Base-by-base conservation (phyloP, 2,797 vertebrate species). In the Cetoscarus ocellatus region DNA sequence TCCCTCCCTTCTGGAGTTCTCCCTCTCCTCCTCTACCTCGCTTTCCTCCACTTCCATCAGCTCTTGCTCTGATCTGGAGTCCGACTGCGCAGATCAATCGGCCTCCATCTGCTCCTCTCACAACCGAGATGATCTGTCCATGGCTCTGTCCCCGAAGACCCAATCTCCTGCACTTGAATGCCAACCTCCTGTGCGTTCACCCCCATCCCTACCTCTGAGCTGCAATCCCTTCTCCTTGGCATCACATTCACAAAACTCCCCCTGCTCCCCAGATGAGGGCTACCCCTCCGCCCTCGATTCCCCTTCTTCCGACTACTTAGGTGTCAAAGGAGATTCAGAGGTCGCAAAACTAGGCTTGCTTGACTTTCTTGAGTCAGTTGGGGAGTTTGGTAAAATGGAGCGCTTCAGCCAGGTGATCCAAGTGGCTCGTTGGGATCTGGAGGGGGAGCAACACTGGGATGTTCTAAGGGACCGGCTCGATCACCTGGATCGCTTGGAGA, bases 41-140 rank as follows among this genome's bases (percentile, higher is more conserved):
- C 96, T 96, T 9, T 96, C 96, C 8, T 96, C 95, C 66, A 98
- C 97, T 53, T 98, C 97, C 58, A 96, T 97, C 83, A 98, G 97
- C 86, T 98, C 96, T 89, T 98, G 96, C 88, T 99, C 96, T 0
- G 97, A 98, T 88, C 93, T 99, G 82, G 97, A 97, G 83, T 95
- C 95, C 1, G 97, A 98, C 73, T 95, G 86, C 90, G 75, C 95
- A 52, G 0, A 93, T 94, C 88, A 96, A 83, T 0, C 83, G 7
- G 59, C 80, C 52, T 91, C 90, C 53, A 74, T 91, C 75, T 91
- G 83, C 72, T 93, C 91, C 27, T 88, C 90, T 44, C 85, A 92
- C 8, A 84, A 91, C 53, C 88, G 89, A 68, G 88, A 91, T 53
- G 67, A 75, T 65, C 56, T 91, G 0, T 84, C 84, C 0, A 3